These are phyloP conservation scores for Dendroctonus ponderosae DNA, from an alignment of 1,140 invertebrate genomes.

Conservation along the genomic window DNA sequence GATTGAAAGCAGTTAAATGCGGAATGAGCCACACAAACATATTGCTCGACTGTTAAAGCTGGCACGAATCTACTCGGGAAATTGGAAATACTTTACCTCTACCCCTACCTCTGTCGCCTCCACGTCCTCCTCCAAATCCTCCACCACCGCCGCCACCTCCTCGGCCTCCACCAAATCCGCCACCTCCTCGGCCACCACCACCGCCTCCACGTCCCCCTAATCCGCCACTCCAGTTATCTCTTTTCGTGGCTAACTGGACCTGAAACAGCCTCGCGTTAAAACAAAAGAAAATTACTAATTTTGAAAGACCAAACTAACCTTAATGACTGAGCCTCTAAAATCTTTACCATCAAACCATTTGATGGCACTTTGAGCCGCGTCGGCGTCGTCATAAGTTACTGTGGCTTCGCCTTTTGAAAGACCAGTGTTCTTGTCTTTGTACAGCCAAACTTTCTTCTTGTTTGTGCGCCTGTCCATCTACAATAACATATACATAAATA, in stretches of 20 bases:
- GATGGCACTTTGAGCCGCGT: conserved; percentile 92
- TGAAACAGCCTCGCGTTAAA: conserved; percentile 1
- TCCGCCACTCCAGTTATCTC: conserved; percentile 73
- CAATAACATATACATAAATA: conserved; percentile 39
- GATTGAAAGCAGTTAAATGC: not conserved
- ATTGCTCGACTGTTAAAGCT: conserved; percentile 19
- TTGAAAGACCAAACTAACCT: conserved; percentile 53
- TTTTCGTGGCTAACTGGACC: conserved; percentile 86
- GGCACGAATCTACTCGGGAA: conserved; percentile 40
- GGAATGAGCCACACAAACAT: conserved; percentile 38
- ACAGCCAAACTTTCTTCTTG: conserved; percentile 96
- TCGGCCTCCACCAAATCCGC: conserved; percentile 59
- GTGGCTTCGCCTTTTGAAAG: conserved; percentile 95
- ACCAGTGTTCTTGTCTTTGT: conserved; percentile 93
- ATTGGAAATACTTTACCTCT: conserved; percentile 36
- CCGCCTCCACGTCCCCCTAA: conserved; percentile 67
- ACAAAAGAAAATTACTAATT: not conserved
- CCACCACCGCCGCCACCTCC: conserved; percentile 55
- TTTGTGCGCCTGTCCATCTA: conserved; percentile 92
- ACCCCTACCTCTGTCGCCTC: conserved; percentile 52
- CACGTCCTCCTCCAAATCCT: conserved; percentile 54
- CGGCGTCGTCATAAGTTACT: conserved; percentile 94
- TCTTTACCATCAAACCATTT: conserved; percentile 96
- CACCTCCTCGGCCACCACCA: conserved; percentile 60
- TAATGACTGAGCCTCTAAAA: conserved; percentile 83